Base-by-base conservation (phyloP, 2,113 vertebrate species). In the human region DNA sequence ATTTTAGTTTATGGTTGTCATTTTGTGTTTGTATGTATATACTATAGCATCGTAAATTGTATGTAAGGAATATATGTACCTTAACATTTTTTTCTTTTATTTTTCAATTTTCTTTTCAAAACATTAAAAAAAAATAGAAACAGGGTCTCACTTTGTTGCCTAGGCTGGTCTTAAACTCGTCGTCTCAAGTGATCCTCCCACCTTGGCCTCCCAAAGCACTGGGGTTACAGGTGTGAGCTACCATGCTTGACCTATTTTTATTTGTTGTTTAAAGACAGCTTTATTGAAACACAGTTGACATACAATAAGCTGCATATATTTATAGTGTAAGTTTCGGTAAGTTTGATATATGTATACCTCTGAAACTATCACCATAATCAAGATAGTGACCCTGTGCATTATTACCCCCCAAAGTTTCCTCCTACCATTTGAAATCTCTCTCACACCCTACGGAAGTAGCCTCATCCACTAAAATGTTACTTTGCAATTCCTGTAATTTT, bases 381-480 rank as follows among this genome's bases (percentile, higher is more conserved):
- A 25, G 55, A 20, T 32, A 40, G 66, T 40, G 79, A 72, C 66
- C 35, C 70, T 84, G 20, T 25, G 43, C 27, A 64, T 55, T 55
- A 1, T 50, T 12, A 1, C 7, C 25, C 7, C 6, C 32, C 1
- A 45, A 17, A n/a, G n/a, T 13, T 61, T 78, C 11, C 45, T 93
- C 6, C 1, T 20, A 5, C 4, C 4, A 6, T 27, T 25, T 13
- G 68, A 30, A 40, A 73, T 66, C 7, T 22, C 12, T 81, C 27
- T 40, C 52, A 25, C 0, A 3, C 2, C 25, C 4, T 23, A 75
- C 17, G 3, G 89, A 30, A 6, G 5, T 7, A 22, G 8, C 13
- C 11, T 70, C 20, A 72, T 84, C 48, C 40, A 1, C 45, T 40
- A 45, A 1, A 68, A 14, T 10, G 5, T 80, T 57, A 38, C 35